Percentiles rank a stretch among this genome's conserved stretches.
Evolutionary conservation across 53 echinoderm and acorn worm species (phyloP).

Genomic region (Hippasteria phrygiana): DNA sequence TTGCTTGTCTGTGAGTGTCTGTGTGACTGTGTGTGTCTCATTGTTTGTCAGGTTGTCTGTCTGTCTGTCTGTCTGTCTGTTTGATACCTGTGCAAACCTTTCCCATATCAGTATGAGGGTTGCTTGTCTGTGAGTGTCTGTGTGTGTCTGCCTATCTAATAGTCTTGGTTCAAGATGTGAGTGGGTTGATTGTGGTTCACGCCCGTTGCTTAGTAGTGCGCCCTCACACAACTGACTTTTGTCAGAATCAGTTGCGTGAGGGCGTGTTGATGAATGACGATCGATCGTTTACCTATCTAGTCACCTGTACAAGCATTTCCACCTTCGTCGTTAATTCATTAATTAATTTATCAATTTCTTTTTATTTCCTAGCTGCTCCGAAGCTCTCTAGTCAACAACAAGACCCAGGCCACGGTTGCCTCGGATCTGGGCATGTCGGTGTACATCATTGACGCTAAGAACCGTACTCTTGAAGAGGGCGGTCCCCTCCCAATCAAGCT

Average conservation of each 20-base stretch:
- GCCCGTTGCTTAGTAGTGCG: too few species aligned
- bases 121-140: neutral
- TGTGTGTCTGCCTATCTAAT: too few species aligned
- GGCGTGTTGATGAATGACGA: too few species aligned
- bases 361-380: slow-evolving; percentile 79
- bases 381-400: slow-evolving; percentile 95
- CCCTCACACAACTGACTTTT: too few species aligned
- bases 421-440: slow-evolving; percentile 86
- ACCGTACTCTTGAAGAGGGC: slow-evolving; percentile 63
- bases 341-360: neutral
- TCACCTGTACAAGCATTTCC: too few species aligned
- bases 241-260: too few species aligned
- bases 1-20: too few species aligned
- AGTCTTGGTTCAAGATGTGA: too few species aligned
- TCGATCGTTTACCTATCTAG: too few species aligned
- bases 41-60: neutral
- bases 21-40: slow-evolving; percentile 68
- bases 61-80: neutral
- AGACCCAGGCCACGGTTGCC: slow-evolving; percentile 92
- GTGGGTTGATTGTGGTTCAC: too few species aligned
- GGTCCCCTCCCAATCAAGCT: slow-evolving; percentile 77
- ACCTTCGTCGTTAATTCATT: neutral
- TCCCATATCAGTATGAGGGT: neutral
- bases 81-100: neutral
- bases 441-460: slow-evolving; percentile 87